Conservation (phyloP, 1,140 invertebrate species). For the Nebria ingens region DNA sequence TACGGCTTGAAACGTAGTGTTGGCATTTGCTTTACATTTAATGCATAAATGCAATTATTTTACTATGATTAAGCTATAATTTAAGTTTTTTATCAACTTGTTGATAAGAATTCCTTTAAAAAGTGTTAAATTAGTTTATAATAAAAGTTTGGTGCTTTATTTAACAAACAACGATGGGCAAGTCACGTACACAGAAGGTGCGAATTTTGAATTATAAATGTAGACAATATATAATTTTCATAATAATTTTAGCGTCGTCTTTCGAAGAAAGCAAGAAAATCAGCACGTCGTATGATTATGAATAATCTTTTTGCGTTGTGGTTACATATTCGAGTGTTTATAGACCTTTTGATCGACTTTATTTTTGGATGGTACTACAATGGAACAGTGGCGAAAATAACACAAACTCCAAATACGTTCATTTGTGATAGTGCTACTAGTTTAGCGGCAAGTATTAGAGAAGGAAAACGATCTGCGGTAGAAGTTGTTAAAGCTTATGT, state of each 20-base stretch:
- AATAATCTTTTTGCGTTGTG: background rate
- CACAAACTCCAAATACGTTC: constrained; percentile 45
- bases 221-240: background rate
- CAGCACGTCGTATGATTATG: background rate
- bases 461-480: constrained; percentile 50
- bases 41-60: too few species aligned
- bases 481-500: constrained; percentile 65
- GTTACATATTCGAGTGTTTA: constrained; percentile 7
- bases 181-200: background rate
- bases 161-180: too few species aligned
- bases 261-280: background rate
- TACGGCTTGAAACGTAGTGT: too few species aligned
- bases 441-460: constrained; percentile 54
- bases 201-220: background rate
- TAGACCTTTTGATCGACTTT: constrained; percentile 38
- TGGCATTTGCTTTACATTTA: too few species aligned
- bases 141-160: too few species aligned
- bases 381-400: constrained; percentile 39
- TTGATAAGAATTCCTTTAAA: too few species aligned
- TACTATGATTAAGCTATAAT: too few species aligned
- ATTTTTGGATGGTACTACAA: constrained; percentile 45
- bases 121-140: too few species aligned
- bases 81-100: too few species aligned
- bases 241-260: background rate
- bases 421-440: constrained; percentile 51